A percentile compares a stretch with the other conserved stretches of the same genome.
phyloP scores from a whole-genome alignment of 1,140 invertebrate species.

The Rhagoletis zephyria region DNA sequence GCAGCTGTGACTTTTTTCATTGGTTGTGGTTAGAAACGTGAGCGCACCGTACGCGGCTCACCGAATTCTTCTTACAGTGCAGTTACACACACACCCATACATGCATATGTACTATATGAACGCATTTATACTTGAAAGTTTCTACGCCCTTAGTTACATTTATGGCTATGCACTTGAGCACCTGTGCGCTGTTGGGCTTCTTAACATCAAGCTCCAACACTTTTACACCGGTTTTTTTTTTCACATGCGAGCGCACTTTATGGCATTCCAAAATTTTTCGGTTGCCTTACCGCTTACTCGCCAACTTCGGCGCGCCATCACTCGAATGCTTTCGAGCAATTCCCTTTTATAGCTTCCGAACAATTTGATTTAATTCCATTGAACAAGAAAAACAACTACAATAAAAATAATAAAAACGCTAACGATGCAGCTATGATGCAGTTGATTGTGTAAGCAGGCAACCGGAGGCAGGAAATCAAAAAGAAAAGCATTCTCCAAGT shows the following conservation, averaged over 20 bases:
- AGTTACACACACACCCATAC: background rate
- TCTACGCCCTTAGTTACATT: background rate
- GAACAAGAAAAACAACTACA: conserved; percentile 60
- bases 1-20: background rate
- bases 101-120: background rate
- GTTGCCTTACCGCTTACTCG: background rate
- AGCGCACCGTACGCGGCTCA: background rate
- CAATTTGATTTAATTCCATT: conserved; percentile 73
- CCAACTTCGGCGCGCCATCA: background rate
- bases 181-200: background rate
- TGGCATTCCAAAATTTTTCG: background rate
- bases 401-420: background rate
- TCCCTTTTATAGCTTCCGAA: conserved; percentile 72
- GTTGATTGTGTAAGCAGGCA: background rate
- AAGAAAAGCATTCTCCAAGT: conserved; percentile 49
- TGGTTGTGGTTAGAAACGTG: background rate
- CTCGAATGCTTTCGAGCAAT: conserved; percentile 68
- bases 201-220: background rate
- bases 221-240: too few relatives aligned
- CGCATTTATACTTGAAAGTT: background rate
- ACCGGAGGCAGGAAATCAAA: background rate
- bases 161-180: conserved; percentile 1
- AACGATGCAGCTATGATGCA: background rate
- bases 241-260: background rate
- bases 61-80: background rate